Conservation (phyloP, 2,888 invertebrate species). For the Cacoxenus indagator region DNA sequence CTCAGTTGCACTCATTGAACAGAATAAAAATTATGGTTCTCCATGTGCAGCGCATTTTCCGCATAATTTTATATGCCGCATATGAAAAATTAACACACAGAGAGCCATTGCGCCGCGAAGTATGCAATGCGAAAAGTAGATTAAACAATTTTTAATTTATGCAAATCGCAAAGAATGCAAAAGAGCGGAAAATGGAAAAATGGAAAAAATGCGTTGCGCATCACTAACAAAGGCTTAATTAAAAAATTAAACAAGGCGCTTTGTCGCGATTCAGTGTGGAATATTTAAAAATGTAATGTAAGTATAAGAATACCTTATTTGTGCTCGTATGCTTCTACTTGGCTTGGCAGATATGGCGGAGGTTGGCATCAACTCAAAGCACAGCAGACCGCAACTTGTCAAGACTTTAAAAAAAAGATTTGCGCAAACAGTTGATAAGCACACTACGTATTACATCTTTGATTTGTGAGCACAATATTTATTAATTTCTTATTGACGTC, state of each 20-base stretch:
- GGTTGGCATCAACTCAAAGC: too few species aligned
- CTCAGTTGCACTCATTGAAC: background rate
- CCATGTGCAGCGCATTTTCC: constrained; percentile 1
- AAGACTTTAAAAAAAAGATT: background rate
- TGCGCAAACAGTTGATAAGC: background rate
- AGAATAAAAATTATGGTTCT: background rate
- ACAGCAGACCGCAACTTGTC: background rate
- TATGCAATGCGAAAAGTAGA: background rate
- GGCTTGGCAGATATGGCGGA: too few species aligned
- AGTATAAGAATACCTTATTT: too few species aligned
- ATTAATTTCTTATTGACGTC: background rate
- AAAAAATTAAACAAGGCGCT: constrained; percentile 3
- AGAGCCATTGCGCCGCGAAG: background rate
- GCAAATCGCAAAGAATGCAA: background rate
- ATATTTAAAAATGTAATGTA: too few species aligned
- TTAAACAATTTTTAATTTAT: background rate
- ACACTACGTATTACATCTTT: background rate
- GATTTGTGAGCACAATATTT: background rate
- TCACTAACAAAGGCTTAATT: background rate
- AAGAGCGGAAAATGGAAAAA: background rate
- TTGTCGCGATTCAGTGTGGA: too few species aligned
- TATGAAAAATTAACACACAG: background rate
- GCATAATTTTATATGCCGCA: constrained; percentile 6
- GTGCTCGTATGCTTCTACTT: too few species aligned
- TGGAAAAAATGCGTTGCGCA: background rate